Evolutionary conservation across 1,140 invertebrate species (phyloP).

Genomic region (Rhopalosiphum padi): DNA sequence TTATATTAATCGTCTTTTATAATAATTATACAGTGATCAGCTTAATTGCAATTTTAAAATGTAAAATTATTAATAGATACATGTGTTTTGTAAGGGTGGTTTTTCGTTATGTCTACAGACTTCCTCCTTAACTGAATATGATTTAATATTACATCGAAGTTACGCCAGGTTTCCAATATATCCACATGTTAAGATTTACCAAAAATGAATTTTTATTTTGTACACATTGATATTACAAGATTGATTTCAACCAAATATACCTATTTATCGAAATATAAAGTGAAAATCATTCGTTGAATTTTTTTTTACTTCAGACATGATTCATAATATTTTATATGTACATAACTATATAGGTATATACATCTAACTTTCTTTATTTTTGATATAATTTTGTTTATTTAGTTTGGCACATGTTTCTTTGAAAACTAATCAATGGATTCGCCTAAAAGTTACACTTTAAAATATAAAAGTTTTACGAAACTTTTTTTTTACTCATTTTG

Average conservation of each 20-base stretch:
- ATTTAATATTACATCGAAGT: background rate
- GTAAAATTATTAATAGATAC: background rate
- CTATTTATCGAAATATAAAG: background rate
- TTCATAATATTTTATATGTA: background rate
- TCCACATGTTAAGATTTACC: background rate
- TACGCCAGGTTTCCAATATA: background rate
- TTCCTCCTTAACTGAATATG: background rate
- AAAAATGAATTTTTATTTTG: background rate
- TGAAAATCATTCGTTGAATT: background rate
- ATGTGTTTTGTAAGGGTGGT: background rate
- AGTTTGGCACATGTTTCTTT: background rate
- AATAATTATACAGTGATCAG: background rate
- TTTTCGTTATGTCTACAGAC: background rate
- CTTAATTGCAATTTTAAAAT: background rate
- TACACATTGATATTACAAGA: background rate
- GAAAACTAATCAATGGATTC: conserved; percentile 39
- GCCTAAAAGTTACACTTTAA: conserved; percentile 3
- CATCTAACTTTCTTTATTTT: background rate
- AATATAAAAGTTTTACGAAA: background rate
- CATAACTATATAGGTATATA: background rate
- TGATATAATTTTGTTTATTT: conserved; percentile 33
- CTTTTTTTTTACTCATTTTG: background rate
- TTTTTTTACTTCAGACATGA: background rate
- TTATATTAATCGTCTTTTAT: background rate
- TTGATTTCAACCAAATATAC: background rate